These are phyloP conservation scores for Polyommatus icarus DNA, from an alignment of 2,888 invertebrate genomes.

Conservation along the genomic window DNA sequence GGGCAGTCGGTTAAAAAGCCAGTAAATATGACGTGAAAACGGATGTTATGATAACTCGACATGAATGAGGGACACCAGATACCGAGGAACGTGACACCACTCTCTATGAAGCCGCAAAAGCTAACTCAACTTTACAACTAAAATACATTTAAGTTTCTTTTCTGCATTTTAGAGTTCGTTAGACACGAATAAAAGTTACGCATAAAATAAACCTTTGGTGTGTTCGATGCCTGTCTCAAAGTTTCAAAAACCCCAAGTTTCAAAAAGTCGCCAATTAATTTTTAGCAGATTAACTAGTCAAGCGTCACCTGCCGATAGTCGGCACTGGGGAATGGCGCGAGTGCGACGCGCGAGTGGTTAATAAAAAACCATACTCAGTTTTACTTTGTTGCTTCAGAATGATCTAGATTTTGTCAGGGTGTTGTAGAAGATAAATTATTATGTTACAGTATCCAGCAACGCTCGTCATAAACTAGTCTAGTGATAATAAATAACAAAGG, in stretches of 20 bases:
- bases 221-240: background rate
- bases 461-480: no score
- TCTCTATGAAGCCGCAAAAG: slow-evolving; percentile 26
- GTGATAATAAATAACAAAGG: background rate
- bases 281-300: no score
- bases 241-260: no score
- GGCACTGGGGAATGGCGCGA: no score
- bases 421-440: no score
- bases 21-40: background rate
- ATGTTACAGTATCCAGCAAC: no score
- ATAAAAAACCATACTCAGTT: no score
- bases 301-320: no score
- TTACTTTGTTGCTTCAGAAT: no score
- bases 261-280: no score
- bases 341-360: no score
- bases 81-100: slow-evolving; percentile 26
- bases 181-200: background rate
- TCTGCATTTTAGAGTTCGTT: background rate
- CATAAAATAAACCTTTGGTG: background rate
- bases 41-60: slow-evolving; percentile 24
- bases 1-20: background rate
- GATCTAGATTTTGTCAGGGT: no score
- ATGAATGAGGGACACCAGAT: slow-evolving; percentile 17
- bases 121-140: background rate
- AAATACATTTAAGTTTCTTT: background rate